Evolutionary conservation across 37 sponge, comb jelly and placozoan species (phyloP).

Genomic region (Haliclona indistincta): DNA sequence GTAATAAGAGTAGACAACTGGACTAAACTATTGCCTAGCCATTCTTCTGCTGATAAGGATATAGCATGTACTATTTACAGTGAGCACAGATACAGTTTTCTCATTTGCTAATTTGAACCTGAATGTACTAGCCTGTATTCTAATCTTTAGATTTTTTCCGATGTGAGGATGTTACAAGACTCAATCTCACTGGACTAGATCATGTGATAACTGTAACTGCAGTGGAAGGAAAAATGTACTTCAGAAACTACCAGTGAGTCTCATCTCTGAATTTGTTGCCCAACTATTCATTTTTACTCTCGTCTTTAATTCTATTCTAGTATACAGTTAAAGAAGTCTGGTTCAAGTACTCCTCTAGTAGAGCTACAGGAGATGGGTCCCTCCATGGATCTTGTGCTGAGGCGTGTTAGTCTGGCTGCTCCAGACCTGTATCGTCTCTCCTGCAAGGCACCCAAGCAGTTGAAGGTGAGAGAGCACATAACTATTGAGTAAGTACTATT

Average conservation of each 20-base stretch:
- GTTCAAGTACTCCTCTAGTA: slow-evolving; percentile 65
- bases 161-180: slow-evolving; percentile 54
- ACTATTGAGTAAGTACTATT: no score
- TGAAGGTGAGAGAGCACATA: slow-evolving; percentile 42
- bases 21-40: no score
- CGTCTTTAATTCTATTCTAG: not conserved
- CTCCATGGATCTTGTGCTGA: slow-evolving; percentile 68
- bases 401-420: slow-evolving; percentile 73
- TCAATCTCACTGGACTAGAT: slow-evolving; percentile 81
- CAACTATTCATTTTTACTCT: not conserved
- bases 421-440: slow-evolving; percentile 67
- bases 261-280: no score
- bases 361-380: slow-evolving; percentile 97
- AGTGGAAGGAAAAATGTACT: slow-evolving; percentile 55
- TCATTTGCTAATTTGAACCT: no score
- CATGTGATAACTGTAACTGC: slow-evolving; percentile 85
- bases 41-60: no score
- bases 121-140: no score
- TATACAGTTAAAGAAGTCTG: slow-evolving; percentile 84
- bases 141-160: slow-evolving; percentile 79
- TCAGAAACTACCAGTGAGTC: slow-evolving; percentile 72
- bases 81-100: no score
- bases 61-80: no score
- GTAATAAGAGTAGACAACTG: no score
- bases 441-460: slow-evolving; percentile 69